A percentile compares a stretch with the other conserved stretches of the same genome.
phyloP scores from a whole-genome alignment of 2,888 invertebrate genomes.

The Cryptocephalus moraei region DNA sequence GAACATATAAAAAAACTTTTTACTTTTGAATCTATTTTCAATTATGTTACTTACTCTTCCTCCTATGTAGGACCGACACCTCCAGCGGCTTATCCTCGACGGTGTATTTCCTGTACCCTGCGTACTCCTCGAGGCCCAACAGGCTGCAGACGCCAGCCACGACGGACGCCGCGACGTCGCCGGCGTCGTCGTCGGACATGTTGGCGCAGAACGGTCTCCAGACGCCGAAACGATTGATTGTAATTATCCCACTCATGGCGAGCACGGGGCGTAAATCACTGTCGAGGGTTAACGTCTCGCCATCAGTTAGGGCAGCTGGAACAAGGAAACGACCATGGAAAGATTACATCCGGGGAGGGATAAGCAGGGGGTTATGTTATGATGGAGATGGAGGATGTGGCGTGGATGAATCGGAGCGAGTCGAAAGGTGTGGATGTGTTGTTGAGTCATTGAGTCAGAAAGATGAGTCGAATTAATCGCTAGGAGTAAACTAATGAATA shows the following conservation, averaged over 20 bases:
- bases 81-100: conserved; percentile 14
- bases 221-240: conserved; percentile 46
- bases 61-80: neutral
- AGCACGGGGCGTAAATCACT: conserved; percentile 50
- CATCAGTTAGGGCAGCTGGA: conserved; percentile 60
- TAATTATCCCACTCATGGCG: conserved; percentile 51
- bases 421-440: too few relatives aligned
- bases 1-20: too few relatives aligned
- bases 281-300: conserved; percentile 48
- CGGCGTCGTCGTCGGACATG: conserved; percentile 37
- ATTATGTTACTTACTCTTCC: too few relatives aligned
- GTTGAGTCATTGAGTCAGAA: too few relatives aligned
- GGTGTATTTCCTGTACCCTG: conserved; percentile 20
- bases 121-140: conserved; percentile 51
- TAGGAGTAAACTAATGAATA: too few relatives aligned
- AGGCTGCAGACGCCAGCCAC: conserved; percentile 53
- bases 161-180: conserved; percentile 22
- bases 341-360: conserved; percentile 1
- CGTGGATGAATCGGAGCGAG: too few relatives aligned
- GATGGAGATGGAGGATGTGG: too few relatives aligned
- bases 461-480: too few relatives aligned
- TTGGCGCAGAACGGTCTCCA: conserved; percentile 59
- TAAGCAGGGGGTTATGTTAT: too few relatives aligned
- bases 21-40: too few relatives aligned
- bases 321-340: conserved; percentile 10